Conservation (phyloP, 2,113 vertebrate species). For the Tyrannus savana region DNA sequence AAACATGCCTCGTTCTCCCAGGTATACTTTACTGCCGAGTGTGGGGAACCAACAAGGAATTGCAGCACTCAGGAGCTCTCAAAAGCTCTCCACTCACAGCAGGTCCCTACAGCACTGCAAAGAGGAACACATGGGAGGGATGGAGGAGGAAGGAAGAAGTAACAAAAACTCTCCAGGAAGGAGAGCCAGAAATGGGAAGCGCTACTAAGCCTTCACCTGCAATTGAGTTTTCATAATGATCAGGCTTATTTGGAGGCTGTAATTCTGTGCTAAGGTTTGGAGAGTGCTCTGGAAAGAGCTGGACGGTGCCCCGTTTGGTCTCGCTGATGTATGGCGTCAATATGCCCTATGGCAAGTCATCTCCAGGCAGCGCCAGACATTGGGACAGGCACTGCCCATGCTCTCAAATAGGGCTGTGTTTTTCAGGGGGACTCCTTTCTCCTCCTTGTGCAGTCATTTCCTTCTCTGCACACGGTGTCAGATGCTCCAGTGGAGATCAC, state of each 20-base stretch:
- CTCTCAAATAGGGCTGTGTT: fast-evolving
- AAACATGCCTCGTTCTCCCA: neutral
- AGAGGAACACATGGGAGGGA: neutral
- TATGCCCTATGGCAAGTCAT: neutral
- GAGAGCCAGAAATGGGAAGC: neutral
- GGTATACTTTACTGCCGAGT: neutral
- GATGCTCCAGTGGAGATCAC: neutral
- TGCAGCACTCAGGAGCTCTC: neutral
- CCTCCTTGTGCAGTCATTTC: neutral
- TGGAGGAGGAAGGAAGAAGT: neutral
- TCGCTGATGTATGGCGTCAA: neutral
- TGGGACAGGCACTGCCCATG: fast-evolving
- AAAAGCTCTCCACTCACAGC: neutral
- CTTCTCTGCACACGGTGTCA: neutral
- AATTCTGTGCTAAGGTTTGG: neutral
- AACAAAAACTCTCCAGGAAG: neutral
- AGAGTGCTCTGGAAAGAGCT: neutral
- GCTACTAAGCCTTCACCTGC: neutral
- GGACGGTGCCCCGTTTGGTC: neutral
- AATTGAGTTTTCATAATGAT: neutral
- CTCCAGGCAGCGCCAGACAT: neutral
- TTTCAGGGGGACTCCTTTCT: neutral
- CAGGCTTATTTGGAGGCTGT: neutral
- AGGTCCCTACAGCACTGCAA: fast-evolving
- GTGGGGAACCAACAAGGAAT: neutral